A percentile compares a stretch with the other conserved stretches of the same genome.
Evolutionary conservation across 1,140 invertebrate genomes (phyloP).

Genomic region (Ceratina australensis): DNA sequence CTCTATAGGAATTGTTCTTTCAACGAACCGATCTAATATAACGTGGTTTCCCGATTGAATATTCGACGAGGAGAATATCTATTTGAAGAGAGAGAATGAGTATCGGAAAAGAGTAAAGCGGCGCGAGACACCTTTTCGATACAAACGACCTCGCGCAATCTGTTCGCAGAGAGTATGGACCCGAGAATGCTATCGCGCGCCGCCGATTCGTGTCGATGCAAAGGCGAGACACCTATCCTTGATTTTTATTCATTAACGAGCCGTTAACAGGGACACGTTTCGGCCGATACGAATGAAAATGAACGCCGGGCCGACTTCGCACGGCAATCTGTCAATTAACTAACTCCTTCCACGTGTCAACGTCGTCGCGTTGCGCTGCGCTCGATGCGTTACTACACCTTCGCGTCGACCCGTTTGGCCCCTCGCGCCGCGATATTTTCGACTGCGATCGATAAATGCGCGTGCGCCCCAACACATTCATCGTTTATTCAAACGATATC

Average conservation of each 20-base stretch:
- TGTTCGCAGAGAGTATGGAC: not conserved
- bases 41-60: too few relatives aligned
- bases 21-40: too few relatives aligned
- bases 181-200: constrained; percentile 49
- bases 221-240: constrained; percentile 43
- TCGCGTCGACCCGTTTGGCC: too few relatives aligned
- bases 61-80: not conserved
- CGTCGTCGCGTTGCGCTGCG: not conserved
- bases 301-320: not conserved
- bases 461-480: not conserved
- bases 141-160: constrained; percentile 37
- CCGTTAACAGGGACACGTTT: constrained; percentile 52
- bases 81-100: not conserved
- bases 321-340: constrained; percentile 33
- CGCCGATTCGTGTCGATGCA: constrained; percentile 52
- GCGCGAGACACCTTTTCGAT: constrained; percentile 40
- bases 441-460: not conserved
- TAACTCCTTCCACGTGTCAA: not conserved
- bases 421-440: constrained; percentile 9
- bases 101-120: constrained; percentile 34
- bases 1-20: too few relatives aligned
- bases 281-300: constrained; percentile 19
- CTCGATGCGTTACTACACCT: not conserved
- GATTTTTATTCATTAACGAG: constrained; percentile 60
- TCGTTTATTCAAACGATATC: not conserved